Conservation (phyloP, 2,113 vertebrate species). For the Sebastes fasciatus region DNA sequence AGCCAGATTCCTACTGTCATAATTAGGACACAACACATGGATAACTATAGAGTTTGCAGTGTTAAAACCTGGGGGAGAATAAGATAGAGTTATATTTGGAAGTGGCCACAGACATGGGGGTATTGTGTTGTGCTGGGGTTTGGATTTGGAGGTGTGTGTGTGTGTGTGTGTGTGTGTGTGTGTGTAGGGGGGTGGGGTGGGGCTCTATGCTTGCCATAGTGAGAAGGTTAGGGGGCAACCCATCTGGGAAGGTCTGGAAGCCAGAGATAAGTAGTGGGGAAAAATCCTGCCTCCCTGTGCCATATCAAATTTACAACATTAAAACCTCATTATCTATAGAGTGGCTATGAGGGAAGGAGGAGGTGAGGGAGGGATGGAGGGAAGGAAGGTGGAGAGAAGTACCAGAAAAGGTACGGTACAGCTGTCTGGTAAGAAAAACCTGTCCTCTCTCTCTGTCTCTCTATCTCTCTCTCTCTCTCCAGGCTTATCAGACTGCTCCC, state of each 20-base stretch:
- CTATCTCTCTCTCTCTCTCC: neutral
- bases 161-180: neutral
- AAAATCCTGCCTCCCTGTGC: constrained; percentile 63
- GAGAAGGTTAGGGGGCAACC: constrained; percentile 72
- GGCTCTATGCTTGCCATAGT: constrained; percentile 38
- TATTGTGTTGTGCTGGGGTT: constrained; percentile 32
- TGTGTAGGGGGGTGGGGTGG: neutral
- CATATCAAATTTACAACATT: constrained; percentile 80
- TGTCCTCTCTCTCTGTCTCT: constrained; percentile 16
- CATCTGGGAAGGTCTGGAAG: constrained; percentile 74
- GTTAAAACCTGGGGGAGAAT: constrained; percentile 2
- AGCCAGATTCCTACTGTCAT: neutral
- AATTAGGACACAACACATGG: constrained; percentile 20
- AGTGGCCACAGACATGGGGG: constrained; percentile 33
- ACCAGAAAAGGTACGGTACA: constrained; percentile 37
- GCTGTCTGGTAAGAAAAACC: constrained; percentile 53
- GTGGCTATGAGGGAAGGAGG: constrained; percentile 28
- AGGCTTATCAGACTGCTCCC: constrained; percentile 66
- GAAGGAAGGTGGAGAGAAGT: constrained; percentile 51
- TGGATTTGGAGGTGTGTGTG: constrained; percentile 36
- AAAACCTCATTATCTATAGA: constrained; percentile 78
- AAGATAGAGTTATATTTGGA: constrained; percentile 42
- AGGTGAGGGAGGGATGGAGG: constrained; percentile 19
- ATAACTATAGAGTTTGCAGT: constrained; percentile 12
- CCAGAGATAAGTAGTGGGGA: constrained; percentile 75